These are phyloP conservation scores for Oostethus manadensis DNA, from an alignment of 2,113 vertebrate genomes.

Conservation along the genomic window DNA sequence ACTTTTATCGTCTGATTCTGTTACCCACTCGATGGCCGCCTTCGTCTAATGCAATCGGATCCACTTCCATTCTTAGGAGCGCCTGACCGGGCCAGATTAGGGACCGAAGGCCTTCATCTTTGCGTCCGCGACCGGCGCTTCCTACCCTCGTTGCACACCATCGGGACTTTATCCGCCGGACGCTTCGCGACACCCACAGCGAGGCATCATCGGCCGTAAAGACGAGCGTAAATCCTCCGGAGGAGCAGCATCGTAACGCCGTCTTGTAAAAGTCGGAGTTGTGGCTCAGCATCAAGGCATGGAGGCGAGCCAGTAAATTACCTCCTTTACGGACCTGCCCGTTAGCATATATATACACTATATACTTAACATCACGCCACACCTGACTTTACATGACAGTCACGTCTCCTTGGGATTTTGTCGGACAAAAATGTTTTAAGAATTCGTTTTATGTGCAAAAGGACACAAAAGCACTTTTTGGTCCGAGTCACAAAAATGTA, in stretches of 20 bases:
- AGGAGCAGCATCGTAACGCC: conserved; percentile 27
- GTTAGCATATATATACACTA: not conserved
- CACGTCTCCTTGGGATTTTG: no score
- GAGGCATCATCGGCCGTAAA: conserved; percentile 28
- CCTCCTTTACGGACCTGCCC: conserved; percentile 10
- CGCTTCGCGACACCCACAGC: conserved; percentile 39
- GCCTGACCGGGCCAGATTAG: conserved; percentile 56
- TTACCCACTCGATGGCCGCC: conserved; percentile 60
- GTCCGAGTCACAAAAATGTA: no score
- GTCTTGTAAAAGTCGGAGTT: conserved; percentile 40
- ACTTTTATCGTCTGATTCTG: conserved; percentile 69
- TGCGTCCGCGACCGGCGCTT: not conserved
- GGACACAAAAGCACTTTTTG: no score
- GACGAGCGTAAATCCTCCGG: conserved; percentile 39
- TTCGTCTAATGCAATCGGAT: conserved; percentile 68
- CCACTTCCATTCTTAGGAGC: conserved; percentile 66
- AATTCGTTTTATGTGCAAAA: no score
- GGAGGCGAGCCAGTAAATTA: conserved; percentile 11
- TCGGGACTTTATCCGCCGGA: conserved; percentile 24
- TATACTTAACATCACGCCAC: no score
- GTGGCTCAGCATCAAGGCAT: conserved; percentile 30
- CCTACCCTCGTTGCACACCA: not conserved
- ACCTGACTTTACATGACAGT: no score
- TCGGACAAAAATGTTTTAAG: no score
- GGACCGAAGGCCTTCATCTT: conserved; percentile 48